Conservation (phyloP, 2,113 vertebrate genomes). For the Cyanoramphus novaezelandiae region DNA sequence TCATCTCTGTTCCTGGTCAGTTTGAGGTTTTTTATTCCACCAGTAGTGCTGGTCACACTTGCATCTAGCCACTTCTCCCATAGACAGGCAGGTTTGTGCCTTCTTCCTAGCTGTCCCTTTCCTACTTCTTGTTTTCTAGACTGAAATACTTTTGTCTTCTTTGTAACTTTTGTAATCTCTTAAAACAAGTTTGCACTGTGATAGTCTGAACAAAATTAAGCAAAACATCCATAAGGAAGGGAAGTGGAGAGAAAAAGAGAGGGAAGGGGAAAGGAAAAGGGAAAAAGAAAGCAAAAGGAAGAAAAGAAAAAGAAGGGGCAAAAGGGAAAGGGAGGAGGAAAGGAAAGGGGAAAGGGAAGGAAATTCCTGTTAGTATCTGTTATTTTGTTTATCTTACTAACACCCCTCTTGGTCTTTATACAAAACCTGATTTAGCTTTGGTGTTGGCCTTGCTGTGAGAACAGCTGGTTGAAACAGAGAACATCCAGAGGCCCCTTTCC, state of each 20-base stretch:
- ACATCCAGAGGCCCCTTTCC: not conserved
- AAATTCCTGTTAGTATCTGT: not conserved
- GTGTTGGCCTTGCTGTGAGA: not conserved
- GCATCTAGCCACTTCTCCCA: not conserved
- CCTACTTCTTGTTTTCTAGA: not conserved
- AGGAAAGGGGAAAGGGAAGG: not conserved
- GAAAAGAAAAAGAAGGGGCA: not conserved
- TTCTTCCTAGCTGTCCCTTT: not conserved
- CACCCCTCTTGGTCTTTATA: not conserved
- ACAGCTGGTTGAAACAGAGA: not conserved
- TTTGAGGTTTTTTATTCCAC: not conserved
- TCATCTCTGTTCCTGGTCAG: no score
- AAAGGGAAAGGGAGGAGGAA: not conserved
- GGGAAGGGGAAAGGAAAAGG: not conserved
- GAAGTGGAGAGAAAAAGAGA: not conserved
- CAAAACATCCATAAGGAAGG: not conserved
- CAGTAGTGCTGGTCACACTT: not conserved
- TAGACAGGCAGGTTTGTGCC: not conserved
- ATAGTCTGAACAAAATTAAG: not conserved
- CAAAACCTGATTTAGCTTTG: not conserved
- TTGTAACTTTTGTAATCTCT: not conserved
- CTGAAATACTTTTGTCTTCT: not conserved
- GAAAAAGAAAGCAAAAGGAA: not conserved
- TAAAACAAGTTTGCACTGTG: not conserved
- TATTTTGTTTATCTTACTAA: not conserved